Evolutionary conservation across 2,888 invertebrate species (phyloP).

Genomic region (Tipula unca): DNA sequence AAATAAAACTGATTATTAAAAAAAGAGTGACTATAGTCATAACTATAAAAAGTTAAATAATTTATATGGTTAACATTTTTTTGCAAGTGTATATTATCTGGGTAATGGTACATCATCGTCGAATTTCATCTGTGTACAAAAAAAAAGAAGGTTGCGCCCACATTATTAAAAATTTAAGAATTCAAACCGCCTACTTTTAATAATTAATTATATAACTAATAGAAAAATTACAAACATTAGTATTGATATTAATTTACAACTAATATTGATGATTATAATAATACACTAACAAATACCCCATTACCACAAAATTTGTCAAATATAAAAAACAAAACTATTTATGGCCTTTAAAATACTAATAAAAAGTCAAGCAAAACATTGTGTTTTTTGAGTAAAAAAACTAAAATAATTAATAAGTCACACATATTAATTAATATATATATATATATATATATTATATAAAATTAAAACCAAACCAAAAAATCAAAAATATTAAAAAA

Average conservation of each 20-base stretch:
- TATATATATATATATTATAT: neutral
- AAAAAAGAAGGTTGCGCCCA: too few relatives aligned
- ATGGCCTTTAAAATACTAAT: neutral
- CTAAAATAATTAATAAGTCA: neutral
- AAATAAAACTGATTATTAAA: too few relatives aligned
- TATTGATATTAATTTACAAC: neutral
- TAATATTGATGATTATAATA: neutral
- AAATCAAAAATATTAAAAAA: neutral
- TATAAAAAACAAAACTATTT: neutral
- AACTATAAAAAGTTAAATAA: too few relatives aligned
- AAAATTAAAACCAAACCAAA: conserved; percentile 1
- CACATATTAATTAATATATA: neutral
- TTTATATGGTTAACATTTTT: too few relatives aligned
- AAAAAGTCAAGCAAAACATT: neutral
- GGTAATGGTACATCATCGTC: too few relatives aligned
- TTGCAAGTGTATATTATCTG: too few relatives aligned
- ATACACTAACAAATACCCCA: neutral
- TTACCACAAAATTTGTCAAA: neutral
- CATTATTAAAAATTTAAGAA: too few relatives aligned
- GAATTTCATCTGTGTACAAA: too few relatives aligned
- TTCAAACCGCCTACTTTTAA: too few relatives aligned
- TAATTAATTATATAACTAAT: neutral
- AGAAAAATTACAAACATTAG: neutral
- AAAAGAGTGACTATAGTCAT: too few relatives aligned
- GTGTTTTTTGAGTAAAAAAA: neutral